Conservation (phyloP, 2,113 vertebrate species). For the Sturnus vulgaris region DNA sequence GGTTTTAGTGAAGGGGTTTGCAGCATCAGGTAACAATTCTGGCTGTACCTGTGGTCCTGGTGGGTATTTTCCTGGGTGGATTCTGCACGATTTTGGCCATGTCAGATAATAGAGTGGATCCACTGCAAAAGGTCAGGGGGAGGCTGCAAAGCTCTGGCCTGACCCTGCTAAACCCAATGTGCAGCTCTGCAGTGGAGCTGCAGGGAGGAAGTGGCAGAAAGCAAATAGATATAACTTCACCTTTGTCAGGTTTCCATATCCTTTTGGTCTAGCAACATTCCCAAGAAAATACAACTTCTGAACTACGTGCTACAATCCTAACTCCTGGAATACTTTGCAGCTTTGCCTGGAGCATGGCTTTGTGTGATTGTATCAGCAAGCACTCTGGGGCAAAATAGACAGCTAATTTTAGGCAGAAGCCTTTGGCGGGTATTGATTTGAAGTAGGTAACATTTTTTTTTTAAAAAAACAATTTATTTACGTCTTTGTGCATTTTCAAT, state of each 20-base stretch:
- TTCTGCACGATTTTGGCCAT: rapidly evolving
- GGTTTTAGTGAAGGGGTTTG: not conserved
- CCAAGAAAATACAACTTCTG: not conserved
- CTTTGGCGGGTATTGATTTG: not conserved
- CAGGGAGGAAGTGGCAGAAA: not conserved
- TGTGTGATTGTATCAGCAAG: not conserved
- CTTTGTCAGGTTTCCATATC: not conserved
- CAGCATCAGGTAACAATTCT: not conserved
- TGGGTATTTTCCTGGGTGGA: not conserved
- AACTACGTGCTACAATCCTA: not conserved
- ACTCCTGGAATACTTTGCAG: rapidly evolving
- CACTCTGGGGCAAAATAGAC: not conserved
- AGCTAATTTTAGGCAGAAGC: not conserved
- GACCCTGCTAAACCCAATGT: not conserved
- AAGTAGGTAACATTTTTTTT: not conserved
- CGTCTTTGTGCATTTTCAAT: not conserved
- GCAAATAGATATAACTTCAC: not conserved
- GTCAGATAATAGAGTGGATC: not conserved
- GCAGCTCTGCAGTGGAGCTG: not conserved
- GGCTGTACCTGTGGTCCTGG: not conserved
- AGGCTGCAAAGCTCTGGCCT: not conserved
- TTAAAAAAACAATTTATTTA: not conserved
- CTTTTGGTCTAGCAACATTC: not conserved
- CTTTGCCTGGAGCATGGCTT: not conserved
- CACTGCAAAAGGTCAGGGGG: no score